A percentile compares a stretch with the other conserved stretches of the same genome.
These are phyloP conservation scores for Bambusicola thoracicus DNA, from an alignment of 2,113 vertebrate genomes.

Conservation along the genomic window DNA sequence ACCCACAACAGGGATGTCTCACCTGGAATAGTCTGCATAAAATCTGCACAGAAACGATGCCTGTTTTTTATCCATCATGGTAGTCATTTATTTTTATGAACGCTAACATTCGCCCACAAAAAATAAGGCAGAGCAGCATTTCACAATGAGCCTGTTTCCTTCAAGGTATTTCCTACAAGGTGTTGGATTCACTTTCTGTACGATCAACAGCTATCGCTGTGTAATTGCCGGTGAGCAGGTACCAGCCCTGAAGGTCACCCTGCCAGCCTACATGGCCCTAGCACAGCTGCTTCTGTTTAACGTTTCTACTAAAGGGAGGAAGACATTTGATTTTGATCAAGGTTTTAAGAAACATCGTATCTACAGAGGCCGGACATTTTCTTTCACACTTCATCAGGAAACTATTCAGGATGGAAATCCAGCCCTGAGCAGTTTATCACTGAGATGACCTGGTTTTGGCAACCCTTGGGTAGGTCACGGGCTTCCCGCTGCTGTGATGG, in stretches of 20 bases:
- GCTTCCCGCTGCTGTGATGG: neutral
- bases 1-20: conserved; percentile 6
- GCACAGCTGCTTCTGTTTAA: conserved; percentile 69
- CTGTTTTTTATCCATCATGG: conserved; percentile 53
- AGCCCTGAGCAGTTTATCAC: conserved; percentile 58
- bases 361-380: conserved; percentile 57
- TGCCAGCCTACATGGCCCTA: conserved; percentile 3
- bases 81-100: conserved; percentile 31
- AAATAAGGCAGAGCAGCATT: conserved; percentile 35
- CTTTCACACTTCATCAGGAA: conserved; percentile 69
- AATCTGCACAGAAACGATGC: neutral
- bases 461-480: conserved; percentile 39
- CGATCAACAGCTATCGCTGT: conserved; percentile 35
- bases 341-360: conserved; percentile 51
- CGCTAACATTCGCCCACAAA: neutral
- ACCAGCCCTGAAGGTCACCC: conserved; percentile 44
- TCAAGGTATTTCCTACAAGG: conserved; percentile 61
- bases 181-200: conserved; percentile 57
- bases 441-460: conserved; percentile 51
- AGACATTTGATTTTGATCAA: conserved; percentile 73
- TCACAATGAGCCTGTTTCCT: conserved; percentile 39
- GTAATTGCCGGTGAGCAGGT: conserved; percentile 57
- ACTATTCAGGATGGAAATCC: conserved; percentile 54
- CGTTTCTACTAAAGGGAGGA: conserved; percentile 9
- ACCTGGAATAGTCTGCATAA: neutral